Evolutionary conservation across 1,140 invertebrate species (phyloP), one percentile per base, ranked within the genome.

Genomic region (Pemphigus obesinymphae): DNA sequence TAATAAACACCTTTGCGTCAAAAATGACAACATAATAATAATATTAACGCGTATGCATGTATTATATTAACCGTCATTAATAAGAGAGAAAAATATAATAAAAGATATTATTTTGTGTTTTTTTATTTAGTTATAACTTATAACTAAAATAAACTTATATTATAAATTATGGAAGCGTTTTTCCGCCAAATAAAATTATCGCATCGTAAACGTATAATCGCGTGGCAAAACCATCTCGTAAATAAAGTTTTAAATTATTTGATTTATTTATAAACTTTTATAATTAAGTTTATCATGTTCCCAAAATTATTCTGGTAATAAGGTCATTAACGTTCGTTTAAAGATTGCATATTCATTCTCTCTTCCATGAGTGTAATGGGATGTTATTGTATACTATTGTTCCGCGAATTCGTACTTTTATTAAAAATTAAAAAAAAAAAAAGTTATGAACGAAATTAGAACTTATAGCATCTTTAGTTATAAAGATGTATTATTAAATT

Each of bases 241-340:
- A 26, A 70, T 43, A 43, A 70, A 43, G n/a, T 70, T 70, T 70
- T 17, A 26, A 45, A 66, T 37, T 23, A 66, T 70, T 70, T 70
- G 66, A 70, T 70, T 70, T 70, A 70, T 70, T 70, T 37, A 40
- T 2, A 15, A 68, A 68, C 20, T 68, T 68, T 68, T 23, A 68
- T 68, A 23, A 43, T 37, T 68, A 70, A 70, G 66, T 70, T 70
- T 70, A 70, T 45, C 11, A 26, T 43, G 40, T 70, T 70, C 29
- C n/a, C 23, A 13, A 70, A 70, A 70, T 43, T 45, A 43, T 43
- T 66, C 20, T 23, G 63, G 20, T 66, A 66, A 66, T 66, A 37
- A 34, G 61, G 23, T 31, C 61, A 66, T 37, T 66, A 66, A 66
- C 15, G 17, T 34, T 66, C 20, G 61, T 66, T 37, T n/a, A 34